Evolutionary conservation across 2,797 vertebrate genomes (phyloP), one percentile per base, ranked within the genome.

Genomic region (Emydoidea blandingii): DNA sequence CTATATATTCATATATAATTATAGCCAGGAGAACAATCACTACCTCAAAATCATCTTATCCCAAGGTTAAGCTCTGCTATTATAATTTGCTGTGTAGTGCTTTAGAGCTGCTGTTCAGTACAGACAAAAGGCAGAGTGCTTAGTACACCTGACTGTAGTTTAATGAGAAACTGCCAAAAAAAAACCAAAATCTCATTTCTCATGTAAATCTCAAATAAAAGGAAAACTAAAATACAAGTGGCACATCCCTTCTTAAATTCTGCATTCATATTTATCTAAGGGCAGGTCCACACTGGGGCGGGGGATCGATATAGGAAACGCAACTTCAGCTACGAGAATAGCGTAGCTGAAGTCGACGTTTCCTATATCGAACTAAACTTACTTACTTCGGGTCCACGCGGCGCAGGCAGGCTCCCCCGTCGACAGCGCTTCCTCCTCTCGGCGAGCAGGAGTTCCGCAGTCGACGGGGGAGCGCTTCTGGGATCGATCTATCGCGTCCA

Each of bases 101-200:
- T 84, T 59, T 90, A 92, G n/a, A 92, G n/a, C 54, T 79, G 89
- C 7, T 90, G 87, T 74, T 90, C 72, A 79, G 53, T 12, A 85
- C 80, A 91, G 80, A 81, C 41, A 56, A 78, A 53, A 93, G 52
- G 56, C 74, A 94, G 57, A 85, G 27, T 81, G n/a, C 21, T 78
- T 81, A 94, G 76, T 56, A 80, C 8, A 86, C 14, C 91, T 86
- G 83, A 85, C 16, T 86, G 81, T 82, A 87, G 37, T 54, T 81
- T 93, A 84, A 79, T 87, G 87, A 95, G 87, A 76, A 76, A 47
- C 62, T n/a, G 2, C 91, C 81, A 91, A 92, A 81, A 90, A 94
- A 93, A 91, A 90, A 4, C 25, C 8, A 47, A 47, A 25, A 21
- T 74, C 23, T 23, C 50, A 88, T 87, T 90, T 93, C 62, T 86